A percentile compares a stretch with the other conserved stretches of the same genome.
These are phyloP conservation scores for Pao palembangensis DNA, from an alignment of 2,113 vertebrate genomes.

Conservation along the genomic window DNA sequence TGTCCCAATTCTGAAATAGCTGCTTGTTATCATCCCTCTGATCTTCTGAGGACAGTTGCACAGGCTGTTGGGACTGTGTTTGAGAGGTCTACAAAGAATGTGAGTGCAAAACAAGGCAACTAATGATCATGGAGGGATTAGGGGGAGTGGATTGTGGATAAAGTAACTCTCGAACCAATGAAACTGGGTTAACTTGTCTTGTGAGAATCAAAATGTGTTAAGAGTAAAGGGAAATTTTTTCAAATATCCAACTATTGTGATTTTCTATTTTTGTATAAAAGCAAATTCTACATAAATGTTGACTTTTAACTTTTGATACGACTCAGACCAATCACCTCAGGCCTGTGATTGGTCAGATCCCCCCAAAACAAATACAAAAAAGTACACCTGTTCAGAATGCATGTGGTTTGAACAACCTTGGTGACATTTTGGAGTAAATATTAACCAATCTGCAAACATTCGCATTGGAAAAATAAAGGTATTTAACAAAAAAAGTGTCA, in stretches of 20 bases:
- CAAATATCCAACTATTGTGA: neutral
- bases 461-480: neutral
- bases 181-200: slow-evolving; percentile 30
- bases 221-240: neutral
- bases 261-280: neutral
- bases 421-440: slow-evolving; percentile 29
- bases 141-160: slow-evolving; percentile 29
- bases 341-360: neutral
- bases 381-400: neutral
- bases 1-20: slow-evolving; percentile 61
- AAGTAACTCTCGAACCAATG: slow-evolving; percentile 6
- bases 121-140: slow-evolving; percentile 51
- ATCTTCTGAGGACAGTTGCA: slow-evolving; percentile 59
- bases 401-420: neutral
- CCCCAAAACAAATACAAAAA: neutral
- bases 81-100: slow-evolving; percentile 46
- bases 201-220: neutral
- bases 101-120: slow-evolving; percentile 32
- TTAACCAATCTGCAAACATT: slow-evolving; percentile 61
- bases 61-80: slow-evolving; percentile 40
- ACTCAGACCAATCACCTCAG: neutral
- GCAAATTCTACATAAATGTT: no score
- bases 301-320: neutral
- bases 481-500: neutral
- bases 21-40: slow-evolving; percentile 64